Base-by-base conservation (phyloP, 2,888 invertebrate species). In the Incurvaria masculella region DNA sequence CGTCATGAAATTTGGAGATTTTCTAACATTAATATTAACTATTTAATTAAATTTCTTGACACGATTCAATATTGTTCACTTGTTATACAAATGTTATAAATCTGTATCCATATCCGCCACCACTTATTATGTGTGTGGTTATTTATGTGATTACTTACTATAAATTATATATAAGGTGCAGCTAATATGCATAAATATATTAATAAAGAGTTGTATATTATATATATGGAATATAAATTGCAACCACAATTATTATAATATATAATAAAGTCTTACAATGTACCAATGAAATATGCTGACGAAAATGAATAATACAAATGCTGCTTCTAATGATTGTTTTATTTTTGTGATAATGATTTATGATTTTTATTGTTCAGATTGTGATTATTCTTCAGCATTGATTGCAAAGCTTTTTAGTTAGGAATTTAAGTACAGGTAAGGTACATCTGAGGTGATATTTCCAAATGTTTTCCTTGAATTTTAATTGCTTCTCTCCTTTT, bases 241-340 rank as follows among this genome's bases (percentile, higher is more conserved):
- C 68, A 66, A 64, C 65, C 63, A 67, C 66, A 64, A 69, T 62
- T 69, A 64, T 43, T 38, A 43, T 23, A 33, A 33, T 27, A 67
- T 63, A 62, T 62, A 69, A 66, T 69, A 72, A 71, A 65, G 69
- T 76, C 65, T 72, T 67, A 71, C 68, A 75, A 75, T 78, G 78
- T 78, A 78, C 76, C 78, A 76, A 73, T 71, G 65, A 68, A 72
- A 73, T 74, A 74, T 65, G 76, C 76, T 75, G 68, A 69, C 16
- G 4, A 66, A 70, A 76, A 74, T 78, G 76, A 76, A 78, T 68
- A 66, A 75, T 72, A 76, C 72, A 71, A 75, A 74, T 72, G 72
- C 73, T 74, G 78, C 78, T 78, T 78, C 74, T 21, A 18, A 39
- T 6, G 17, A 41, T 16, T 41, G 8, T 74, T 75, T 75, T 75